Conservation (phyloP, 2,888 invertebrate genomes). For the Boloria euphrosyne region DNA sequence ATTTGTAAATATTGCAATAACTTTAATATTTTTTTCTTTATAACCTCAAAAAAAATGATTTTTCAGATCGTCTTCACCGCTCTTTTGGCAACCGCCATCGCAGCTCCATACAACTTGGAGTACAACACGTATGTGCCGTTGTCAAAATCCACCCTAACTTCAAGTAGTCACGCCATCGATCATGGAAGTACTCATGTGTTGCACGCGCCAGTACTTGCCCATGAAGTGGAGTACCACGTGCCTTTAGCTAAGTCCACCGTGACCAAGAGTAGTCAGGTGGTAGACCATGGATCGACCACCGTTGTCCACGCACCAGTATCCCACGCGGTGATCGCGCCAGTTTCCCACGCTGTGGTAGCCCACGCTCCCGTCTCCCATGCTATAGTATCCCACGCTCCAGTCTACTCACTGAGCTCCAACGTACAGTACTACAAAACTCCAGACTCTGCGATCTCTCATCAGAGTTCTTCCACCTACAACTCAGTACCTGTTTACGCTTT, state of each 20-base stretch:
- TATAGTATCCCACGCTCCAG: slow-evolving; percentile 44
- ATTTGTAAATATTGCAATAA: not conserved
- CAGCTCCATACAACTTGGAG: slow-evolving; percentile 50
- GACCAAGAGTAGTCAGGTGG: slow-evolving; percentile 74
- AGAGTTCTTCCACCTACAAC: slow-evolving; percentile 63
- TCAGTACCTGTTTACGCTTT: slow-evolving; percentile 9
- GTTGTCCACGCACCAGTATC: slow-evolving; percentile 53
- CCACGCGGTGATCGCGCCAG: slow-evolving; percentile 46
- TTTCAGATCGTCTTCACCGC: slow-evolving; percentile 54
- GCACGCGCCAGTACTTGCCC: slow-evolving; percentile 44
- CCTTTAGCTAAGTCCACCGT: slow-evolving; percentile 63
- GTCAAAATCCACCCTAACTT: slow-evolving; percentile 56
- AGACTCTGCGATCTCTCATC: slow-evolving; percentile 73
- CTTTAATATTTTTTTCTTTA: too few species aligned
- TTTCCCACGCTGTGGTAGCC: slow-evolving; percentile 38
- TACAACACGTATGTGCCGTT: slow-evolving; percentile 52
- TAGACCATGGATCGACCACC: slow-evolving; percentile 66
- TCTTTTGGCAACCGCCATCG: slow-evolving; percentile 54
- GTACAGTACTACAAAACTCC: slow-evolving; percentile 49
- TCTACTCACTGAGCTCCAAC: slow-evolving; percentile 33
- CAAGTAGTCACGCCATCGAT: slow-evolving; percentile 56
- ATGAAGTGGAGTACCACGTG: slow-evolving; percentile 49
- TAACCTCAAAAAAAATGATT: too few species aligned
- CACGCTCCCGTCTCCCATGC: slow-evolving; percentile 48
- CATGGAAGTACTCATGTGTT: slow-evolving; percentile 58